A percentile compares a stretch with the other conserved stretches of the same genome.
Conservation (phyloP, 2,113 vertebrate genomes). For the Australoheros scitulus region DNA sequence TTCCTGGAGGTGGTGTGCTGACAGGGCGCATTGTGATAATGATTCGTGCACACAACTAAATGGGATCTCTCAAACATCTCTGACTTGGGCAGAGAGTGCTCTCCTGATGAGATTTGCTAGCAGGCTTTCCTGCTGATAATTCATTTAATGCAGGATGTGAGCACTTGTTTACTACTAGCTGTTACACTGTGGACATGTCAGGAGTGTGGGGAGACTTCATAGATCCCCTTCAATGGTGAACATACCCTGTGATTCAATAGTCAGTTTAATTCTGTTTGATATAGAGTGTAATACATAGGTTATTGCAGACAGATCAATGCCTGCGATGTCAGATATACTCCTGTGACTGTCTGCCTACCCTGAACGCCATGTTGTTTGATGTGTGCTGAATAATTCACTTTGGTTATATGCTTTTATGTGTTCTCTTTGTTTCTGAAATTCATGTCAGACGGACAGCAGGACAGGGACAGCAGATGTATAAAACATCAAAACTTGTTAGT, state of each 20-base stretch:
- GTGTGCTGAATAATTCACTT: conserved; percentile 9
- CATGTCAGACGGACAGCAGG: neutral
- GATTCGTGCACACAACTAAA: conserved; percentile 70
- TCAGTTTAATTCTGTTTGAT: conserved; percentile 21
- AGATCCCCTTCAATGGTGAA: neutral
- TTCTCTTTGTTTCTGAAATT: neutral
- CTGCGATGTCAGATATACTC: neutral
- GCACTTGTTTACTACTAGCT: conserved; percentile 37
- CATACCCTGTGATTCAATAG: neutral
- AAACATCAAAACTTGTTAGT: conserved; percentile 39
- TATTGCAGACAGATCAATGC: conserved; percentile 19
- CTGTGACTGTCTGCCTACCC: conserved; percentile 22
- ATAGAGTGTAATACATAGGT: conserved; percentile 13
- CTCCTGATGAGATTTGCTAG: conserved; percentile 43
- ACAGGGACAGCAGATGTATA: conserved; percentile 30
- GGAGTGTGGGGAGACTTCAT: neutral
- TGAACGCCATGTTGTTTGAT: conserved; percentile 24
- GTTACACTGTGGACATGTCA: neutral
- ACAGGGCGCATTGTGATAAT: conserved; percentile 61
- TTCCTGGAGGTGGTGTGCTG: conserved; percentile 59
- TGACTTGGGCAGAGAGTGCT: conserved; percentile 25
- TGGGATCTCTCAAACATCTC: conserved; percentile 51
- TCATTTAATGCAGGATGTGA: conserved; percentile 37
- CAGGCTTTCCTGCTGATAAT: conserved; percentile 37
- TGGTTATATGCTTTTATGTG: conserved; percentile 15